A percentile compares a stretch with the other conserved stretches of the same genome.
Conservation (phyloP, 2,113 vertebrate genomes). For the Sapayoa aenigma region DNA sequence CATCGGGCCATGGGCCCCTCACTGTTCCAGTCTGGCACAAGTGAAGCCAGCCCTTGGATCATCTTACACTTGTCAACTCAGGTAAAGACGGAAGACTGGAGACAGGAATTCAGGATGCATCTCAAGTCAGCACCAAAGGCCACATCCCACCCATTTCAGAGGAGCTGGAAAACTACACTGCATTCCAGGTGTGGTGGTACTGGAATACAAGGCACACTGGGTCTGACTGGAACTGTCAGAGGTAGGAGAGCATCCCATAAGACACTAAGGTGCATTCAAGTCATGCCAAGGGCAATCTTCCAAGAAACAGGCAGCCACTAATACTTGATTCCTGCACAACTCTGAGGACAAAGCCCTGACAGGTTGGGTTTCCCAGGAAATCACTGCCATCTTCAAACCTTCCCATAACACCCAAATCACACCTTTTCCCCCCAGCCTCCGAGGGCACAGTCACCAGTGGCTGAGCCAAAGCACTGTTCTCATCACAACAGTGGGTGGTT, state of each 20-base stretch:
- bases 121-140: not conserved
- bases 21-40: not conserved
- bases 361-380: not conserved
- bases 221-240: not conserved
- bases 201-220: not conserved
- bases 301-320: not conserved
- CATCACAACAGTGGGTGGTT: rapidly evolving
- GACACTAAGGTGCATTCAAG: not conserved
- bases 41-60: not conserved
- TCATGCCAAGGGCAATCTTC: not conserved
- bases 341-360: not conserved
- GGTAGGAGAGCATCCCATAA: not conserved
- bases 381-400: not conserved
- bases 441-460: not conserved
- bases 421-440: not conserved
- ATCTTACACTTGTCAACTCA: not conserved
- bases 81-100: not conserved
- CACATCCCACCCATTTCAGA: not conserved
- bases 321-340: not conserved
- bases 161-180: not conserved
- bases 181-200: not conserved
- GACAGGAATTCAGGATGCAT: not conserved
- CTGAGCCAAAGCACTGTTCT: not conserved
- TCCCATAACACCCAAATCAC: not conserved
- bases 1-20: not conserved